A percentile compares a stretch with the other conserved stretches of the same genome.
phyloP scores from a whole-genome alignment of 2,888 invertebrate genomes.

The Erpobdella octoculata region DNA sequence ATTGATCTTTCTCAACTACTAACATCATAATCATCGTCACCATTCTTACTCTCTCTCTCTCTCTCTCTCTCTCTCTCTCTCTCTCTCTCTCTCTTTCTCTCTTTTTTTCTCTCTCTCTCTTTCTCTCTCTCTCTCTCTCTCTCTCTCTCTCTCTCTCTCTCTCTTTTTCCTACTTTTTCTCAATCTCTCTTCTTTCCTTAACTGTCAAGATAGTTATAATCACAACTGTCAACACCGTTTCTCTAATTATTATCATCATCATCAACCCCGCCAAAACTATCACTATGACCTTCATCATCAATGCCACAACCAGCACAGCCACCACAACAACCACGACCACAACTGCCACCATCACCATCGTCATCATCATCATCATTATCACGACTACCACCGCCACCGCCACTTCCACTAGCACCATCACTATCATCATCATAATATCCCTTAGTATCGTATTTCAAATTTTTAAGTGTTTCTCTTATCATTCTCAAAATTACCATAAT shows the following conservation, averaged over 20 bases:
- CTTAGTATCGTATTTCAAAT: too few relatives aligned
- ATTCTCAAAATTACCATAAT: background rate
- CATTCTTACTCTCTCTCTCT: constrained; percentile 3
- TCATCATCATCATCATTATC: background rate
- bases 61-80: background rate
- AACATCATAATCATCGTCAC: too few relatives aligned
- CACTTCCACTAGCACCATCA: too few relatives aligned
- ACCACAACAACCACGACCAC: background rate
- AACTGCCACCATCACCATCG: background rate
- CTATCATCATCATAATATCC: background rate
- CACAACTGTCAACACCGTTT: background rate
- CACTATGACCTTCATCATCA: background rate
- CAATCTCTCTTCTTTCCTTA: too few relatives aligned
- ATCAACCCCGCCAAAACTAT: background rate
- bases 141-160: too few relatives aligned
- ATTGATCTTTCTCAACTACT: background rate
- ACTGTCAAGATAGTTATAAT: background rate
- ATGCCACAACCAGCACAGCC: background rate
- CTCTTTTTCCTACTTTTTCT: too few relatives aligned
- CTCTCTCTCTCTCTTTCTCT: background rate
- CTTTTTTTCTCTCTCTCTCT: background rate
- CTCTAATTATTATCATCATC: background rate
- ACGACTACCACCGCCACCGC: too few relatives aligned
- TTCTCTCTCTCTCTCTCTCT: too few relatives aligned
- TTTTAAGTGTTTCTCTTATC: too few relatives aligned